Conservation (phyloP, 2,113 vertebrate species). For the Pelmatolapia mariae region DNA sequence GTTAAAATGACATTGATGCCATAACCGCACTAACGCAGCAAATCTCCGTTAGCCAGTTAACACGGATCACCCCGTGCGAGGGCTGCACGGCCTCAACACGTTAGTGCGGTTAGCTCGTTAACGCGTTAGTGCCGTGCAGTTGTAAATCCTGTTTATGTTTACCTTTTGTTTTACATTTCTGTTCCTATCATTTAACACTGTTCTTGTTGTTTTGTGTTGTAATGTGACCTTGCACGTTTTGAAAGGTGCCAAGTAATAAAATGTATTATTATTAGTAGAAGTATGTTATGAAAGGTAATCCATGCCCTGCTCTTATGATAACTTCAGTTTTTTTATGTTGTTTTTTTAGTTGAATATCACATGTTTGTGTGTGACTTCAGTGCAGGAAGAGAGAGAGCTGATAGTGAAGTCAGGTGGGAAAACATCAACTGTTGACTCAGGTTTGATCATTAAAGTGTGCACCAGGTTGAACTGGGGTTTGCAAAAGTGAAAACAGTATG, state of each 20-base stretch:
- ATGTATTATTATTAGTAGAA: neutral
- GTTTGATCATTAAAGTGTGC: neutral
- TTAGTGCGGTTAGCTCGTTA: neutral
- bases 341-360: neutral
- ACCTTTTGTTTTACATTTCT: neutral
- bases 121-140: fast-evolving
- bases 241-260: neutral
- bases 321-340: neutral
- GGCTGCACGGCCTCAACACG: neutral
- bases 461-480: neutral
- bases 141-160: neutral
- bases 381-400: neutral
- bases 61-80: fast-evolving
- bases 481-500: neutral
- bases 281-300: neutral
- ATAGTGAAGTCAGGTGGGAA: neutral
- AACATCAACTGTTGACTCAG: neutral
- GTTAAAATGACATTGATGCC: neutral
- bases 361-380: neutral
- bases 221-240: neutral
- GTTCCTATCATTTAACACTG: neutral
- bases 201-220: neutral
- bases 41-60: neutral
- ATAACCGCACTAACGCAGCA: neutral
- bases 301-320: neutral